These are phyloP conservation scores for Antennarius striatus DNA, from an alignment of 2,113 vertebrate genomes.

Conservation along the genomic window DNA sequence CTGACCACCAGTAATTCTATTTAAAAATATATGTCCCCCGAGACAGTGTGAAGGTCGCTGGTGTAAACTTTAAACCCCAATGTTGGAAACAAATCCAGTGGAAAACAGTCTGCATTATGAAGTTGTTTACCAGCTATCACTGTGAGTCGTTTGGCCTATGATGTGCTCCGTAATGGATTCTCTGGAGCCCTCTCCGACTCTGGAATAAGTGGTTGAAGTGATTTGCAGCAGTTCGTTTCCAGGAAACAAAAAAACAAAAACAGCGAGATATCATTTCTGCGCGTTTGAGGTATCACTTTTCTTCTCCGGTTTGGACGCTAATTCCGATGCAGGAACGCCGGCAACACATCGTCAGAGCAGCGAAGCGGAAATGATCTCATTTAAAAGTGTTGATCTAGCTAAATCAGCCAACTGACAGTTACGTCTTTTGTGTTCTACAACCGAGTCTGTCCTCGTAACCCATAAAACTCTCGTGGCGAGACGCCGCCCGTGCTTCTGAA, in stretches of 20 bases:
- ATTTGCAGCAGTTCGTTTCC: conserved; percentile 33
- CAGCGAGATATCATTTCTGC: background rate
- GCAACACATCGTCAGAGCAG: background rate
- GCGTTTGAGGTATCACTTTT: background rate
- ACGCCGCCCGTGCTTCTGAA: too few species aligned
- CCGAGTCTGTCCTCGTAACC: too few species aligned
- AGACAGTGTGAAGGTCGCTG: conserved; percentile 58
- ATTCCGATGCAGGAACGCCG: background rate
- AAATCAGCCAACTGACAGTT: too few species aligned
- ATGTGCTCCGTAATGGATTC: conserved; percentile 45
- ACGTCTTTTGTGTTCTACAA: too few species aligned
- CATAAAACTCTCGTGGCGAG: too few species aligned
- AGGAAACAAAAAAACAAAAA: background rate
- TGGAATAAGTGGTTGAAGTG: conserved; percentile 40
- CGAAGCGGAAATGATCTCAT: too few species aligned
- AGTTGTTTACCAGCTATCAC: conserved; percentile 38
- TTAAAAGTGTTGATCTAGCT: too few species aligned
- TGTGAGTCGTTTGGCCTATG: conserved; percentile 35
- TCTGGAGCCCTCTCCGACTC: conserved; percentile 20
- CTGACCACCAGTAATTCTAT: conserved; percentile 59
- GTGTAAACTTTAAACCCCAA: conserved; percentile 30
- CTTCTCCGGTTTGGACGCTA: too few species aligned
- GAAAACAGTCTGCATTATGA: conserved; percentile 43
- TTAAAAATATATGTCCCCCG: conserved; percentile 58
- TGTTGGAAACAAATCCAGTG: conserved; percentile 15